Evolutionary conservation across 2,113 vertebrate species (phyloP).

Genomic region (Nibea coibor): DNA sequence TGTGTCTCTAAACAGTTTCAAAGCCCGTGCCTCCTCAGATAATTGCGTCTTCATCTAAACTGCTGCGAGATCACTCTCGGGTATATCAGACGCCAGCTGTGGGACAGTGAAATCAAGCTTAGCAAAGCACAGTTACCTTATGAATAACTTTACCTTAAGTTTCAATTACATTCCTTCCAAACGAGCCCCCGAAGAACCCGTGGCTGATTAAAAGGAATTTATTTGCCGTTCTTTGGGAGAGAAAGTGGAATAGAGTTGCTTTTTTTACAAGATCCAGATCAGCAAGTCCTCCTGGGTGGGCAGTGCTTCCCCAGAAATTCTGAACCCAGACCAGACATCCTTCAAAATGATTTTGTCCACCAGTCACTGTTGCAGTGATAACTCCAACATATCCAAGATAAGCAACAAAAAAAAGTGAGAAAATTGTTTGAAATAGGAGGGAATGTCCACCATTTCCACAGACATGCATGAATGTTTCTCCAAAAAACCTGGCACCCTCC

Average conservation of each 20-base stretch:
- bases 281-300: constrained; percentile 70
- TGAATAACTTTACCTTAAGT: constrained; percentile 73
- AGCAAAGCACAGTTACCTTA: constrained; percentile 63
- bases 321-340: constrained; percentile 63
- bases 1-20: constrained; percentile 14
- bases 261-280: constrained; percentile 71
- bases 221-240: constrained; percentile 71
- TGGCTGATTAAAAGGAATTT: constrained; percentile 79
- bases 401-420: constrained; percentile 38
- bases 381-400: constrained; percentile 56
- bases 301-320: constrained; percentile 57
- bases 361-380: constrained; percentile 31
- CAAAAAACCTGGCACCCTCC: background rate
- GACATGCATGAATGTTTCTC: constrained; percentile 19
- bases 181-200: constrained; percentile 68
- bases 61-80: constrained; percentile 25
- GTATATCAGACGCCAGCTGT: constrained; percentile 55
- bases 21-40: constrained; percentile 36
- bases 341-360: constrained; percentile 61
- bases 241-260: constrained; percentile 55
- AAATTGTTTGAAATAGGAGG: constrained; percentile 26
- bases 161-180: constrained; percentile 80
- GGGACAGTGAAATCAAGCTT: constrained; percentile 57
- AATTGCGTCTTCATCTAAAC: constrained; percentile 57
- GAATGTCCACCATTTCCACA: constrained; percentile 41